Percentiles rank a stretch among this genome's conserved stretches.
These are phyloP conservation scores for Torymus aiolomorphi DNA, from an alignment of 2,888 invertebrate genomes.

Conservation along the genomic window DNA sequence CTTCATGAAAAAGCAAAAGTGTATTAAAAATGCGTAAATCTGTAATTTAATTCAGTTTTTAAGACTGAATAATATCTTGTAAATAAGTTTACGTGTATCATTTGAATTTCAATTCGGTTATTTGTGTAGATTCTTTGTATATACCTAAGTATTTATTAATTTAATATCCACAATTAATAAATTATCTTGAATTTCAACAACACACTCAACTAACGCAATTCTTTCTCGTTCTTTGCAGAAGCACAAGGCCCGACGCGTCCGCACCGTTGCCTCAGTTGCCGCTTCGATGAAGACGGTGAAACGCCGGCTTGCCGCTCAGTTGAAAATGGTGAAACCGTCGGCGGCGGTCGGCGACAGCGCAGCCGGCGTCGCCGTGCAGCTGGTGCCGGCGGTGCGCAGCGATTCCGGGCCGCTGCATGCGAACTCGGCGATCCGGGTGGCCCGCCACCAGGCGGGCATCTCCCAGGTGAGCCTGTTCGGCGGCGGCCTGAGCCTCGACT, in stretches of 20 bases:
- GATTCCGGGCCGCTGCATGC: slow-evolving; percentile 54
- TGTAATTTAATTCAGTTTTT: too few relatives aligned
- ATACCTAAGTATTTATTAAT: too few relatives aligned
- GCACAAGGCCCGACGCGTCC: slow-evolving; percentile 63
- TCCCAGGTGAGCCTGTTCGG: slow-evolving; percentile 82
- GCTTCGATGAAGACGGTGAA: slow-evolving; percentile 74
- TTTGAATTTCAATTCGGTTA: too few relatives aligned
- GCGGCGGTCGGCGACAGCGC: background rate
- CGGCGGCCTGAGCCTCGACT: slow-evolving; percentile 82
- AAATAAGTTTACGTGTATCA: too few relatives aligned
- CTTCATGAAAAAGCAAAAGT: too few relatives aligned
- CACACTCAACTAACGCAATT: background rate
- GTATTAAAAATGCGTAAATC: too few relatives aligned
- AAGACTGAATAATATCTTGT: too few relatives aligned
- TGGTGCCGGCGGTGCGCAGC: slow-evolving; percentile 63
- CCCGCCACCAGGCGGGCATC: slow-evolving; percentile 76
- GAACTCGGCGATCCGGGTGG: slow-evolving; percentile 58
- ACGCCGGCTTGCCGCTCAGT: slow-evolving; percentile 76
- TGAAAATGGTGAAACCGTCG: slow-evolving; percentile 73
- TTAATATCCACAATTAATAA: background rate
- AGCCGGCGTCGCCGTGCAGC: slow-evolving; percentile 36
- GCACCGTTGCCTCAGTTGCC: slow-evolving; percentile 66
- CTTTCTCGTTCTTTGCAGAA: slow-evolving; percentile 62
- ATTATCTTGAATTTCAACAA: background rate
- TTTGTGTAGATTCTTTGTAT: too few relatives aligned